Evolutionary conservation across 2,113 vertebrate genomes (phyloP).

Genomic region (Struthidea cinerea): DNA sequence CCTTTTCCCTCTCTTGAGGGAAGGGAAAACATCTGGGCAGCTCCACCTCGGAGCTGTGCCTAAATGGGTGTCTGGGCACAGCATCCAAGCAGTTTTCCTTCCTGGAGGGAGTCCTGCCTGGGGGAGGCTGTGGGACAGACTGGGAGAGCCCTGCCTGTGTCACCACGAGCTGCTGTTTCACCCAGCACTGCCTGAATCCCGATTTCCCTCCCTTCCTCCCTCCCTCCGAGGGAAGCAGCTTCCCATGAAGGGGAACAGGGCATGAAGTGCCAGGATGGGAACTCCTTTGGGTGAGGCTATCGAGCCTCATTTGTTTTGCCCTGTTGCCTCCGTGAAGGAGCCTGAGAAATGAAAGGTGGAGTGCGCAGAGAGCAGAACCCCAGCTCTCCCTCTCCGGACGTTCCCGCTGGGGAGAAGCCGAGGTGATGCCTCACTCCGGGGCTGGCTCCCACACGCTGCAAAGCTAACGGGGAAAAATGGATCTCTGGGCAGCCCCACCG

Average conservation of each 20-base stretch:
- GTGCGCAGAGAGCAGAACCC: neutral
- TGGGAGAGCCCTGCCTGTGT: neutral
- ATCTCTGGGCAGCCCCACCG: neutral
- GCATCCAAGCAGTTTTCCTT: neutral
- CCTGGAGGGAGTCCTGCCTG: neutral
- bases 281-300: neutral
- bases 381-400: neutral
- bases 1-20: neutral
- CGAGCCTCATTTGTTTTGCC: slow-evolving; percentile 9
- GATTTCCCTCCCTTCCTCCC: neutral
- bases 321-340: neutral
- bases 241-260: neutral
- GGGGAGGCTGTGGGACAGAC: neutral
- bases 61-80: neutral
- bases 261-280: neutral
- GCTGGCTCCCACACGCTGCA: neutral
- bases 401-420: neutral
- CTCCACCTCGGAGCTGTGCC: neutral
- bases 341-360: neutral
- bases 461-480: neutral
- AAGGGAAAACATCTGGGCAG: neutral
- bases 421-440: neutral
- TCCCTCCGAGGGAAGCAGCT: neutral
- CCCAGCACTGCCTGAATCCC: neutral
- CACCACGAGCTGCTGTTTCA: neutral